phyloP scores from a whole-genome alignment of 2,113 vertebrate genomes.

The Athene noctua region DNA sequence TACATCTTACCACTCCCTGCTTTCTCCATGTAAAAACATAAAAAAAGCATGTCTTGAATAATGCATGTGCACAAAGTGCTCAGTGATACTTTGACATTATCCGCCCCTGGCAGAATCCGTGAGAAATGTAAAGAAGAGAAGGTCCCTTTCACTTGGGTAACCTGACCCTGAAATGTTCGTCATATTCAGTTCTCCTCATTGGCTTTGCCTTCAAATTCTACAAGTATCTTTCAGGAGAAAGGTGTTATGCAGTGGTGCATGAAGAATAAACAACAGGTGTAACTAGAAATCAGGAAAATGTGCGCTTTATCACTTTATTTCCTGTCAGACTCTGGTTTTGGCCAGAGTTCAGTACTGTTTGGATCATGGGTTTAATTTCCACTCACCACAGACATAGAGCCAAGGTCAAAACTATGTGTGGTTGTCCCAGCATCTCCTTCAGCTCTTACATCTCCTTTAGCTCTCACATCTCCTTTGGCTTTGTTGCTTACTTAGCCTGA shows the following conservation, averaged over 20 bases:
- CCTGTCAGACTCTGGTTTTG: background rate
- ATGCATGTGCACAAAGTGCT: background rate
- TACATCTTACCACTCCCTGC: background rate
- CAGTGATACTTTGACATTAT: background rate
- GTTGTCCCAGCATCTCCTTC: background rate
- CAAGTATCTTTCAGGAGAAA: background rate
- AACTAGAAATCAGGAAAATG: background rate
- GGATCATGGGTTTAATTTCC: background rate
- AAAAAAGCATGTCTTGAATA: constrained; percentile 1
- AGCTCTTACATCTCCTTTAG: background rate
- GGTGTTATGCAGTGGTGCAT: background rate
- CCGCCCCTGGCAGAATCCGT: background rate
- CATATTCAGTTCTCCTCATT: background rate
- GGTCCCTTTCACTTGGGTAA: background rate
- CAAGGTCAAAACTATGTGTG: background rate
- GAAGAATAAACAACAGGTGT: background rate
- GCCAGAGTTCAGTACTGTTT: background rate
- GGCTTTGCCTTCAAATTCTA: background rate
- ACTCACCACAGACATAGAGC: background rate
- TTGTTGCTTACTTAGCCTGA: background rate
- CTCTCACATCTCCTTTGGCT: background rate
- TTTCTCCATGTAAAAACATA: background rate
- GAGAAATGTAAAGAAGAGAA: background rate
- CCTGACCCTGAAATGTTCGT: background rate
- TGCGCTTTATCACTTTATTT: background rate